phyloP scores from a whole-genome alignment of 1,140 invertebrate species.

The Epicauta chinensis region DNA sequence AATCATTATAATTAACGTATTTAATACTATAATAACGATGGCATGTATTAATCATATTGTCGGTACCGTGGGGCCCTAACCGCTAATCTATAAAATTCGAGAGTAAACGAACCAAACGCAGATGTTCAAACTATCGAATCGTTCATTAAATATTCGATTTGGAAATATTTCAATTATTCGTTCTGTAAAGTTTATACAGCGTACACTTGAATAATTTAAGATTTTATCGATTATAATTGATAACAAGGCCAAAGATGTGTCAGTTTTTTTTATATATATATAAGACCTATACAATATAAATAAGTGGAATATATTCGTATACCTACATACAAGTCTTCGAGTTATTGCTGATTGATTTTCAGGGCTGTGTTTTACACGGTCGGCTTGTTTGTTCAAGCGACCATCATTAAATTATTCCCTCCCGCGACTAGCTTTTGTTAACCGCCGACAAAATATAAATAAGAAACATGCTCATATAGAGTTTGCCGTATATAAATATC shows the following conservation, averaged over 20 bases:
- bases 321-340: constrained; percentile 10
- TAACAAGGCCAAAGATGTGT: neutral
- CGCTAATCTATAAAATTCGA: neutral
- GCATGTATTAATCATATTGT: constrained; percentile 14
- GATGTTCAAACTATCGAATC: neutral
- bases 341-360: constrained; percentile 32
- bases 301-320: constrained; percentile 5
- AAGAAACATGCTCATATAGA: no score
- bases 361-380: constrained; percentile 26
- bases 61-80: constrained; percentile 2
- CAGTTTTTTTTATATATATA: neutral
- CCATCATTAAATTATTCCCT: constrained; percentile 31
- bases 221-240: neutral
- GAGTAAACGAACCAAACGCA: neutral
- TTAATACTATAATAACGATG: constrained; percentile 14
- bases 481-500: no score
- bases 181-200: neutral
- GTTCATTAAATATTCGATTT: neutral
- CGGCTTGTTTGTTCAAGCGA: constrained; percentile 28
- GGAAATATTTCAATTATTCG: neutral
- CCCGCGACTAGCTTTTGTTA: constrained; percentile 10
- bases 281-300: neutral
- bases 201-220: neutral
- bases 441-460: no score
- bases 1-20: constrained; percentile 13